phyloP scores from a whole-genome alignment of 2,888 invertebrate genomes.

The Fragum sueziense region DNA sequence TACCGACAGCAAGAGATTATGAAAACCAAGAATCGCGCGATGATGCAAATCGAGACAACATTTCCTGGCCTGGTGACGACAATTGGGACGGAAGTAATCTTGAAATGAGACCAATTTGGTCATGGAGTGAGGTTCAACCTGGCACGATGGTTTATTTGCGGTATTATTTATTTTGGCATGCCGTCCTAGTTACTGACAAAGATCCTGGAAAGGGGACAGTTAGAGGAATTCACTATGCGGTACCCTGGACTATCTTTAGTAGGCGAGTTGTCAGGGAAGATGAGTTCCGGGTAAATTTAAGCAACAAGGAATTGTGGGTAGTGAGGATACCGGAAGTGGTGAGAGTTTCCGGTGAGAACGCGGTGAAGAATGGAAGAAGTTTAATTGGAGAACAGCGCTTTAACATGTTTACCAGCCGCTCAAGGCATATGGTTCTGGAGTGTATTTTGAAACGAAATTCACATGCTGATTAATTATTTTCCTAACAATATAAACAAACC shows the following conservation, averaged over 20 bases:
- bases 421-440: conserved; percentile 13
- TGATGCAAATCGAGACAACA: too few species aligned
- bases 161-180: conserved; percentile 18
- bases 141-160: neutral
- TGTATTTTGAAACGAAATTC: conserved; percentile 8
- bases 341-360: neutral
- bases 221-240: conserved; percentile 4
- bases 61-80: neutral
- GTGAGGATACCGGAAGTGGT: neutral
- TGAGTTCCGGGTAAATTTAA: neutral
- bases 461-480: too few species aligned
- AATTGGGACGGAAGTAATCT: neutral
- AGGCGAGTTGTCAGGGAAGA: neutral
- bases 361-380: neutral
- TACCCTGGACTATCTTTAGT: neutral
- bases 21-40: too few species aligned
- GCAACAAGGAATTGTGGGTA: neutral
- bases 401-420: conserved; percentile 18
- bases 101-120: neutral
- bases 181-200: neutral
- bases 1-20: too few species aligned
- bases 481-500: too few species aligned
- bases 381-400: conserved; percentile 12
- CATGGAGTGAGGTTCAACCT: neutral
- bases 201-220: neutral